phyloP scores from a whole-genome alignment of 2,888 invertebrate genomes.

The Lordiphosa andalusiaca region DNA sequence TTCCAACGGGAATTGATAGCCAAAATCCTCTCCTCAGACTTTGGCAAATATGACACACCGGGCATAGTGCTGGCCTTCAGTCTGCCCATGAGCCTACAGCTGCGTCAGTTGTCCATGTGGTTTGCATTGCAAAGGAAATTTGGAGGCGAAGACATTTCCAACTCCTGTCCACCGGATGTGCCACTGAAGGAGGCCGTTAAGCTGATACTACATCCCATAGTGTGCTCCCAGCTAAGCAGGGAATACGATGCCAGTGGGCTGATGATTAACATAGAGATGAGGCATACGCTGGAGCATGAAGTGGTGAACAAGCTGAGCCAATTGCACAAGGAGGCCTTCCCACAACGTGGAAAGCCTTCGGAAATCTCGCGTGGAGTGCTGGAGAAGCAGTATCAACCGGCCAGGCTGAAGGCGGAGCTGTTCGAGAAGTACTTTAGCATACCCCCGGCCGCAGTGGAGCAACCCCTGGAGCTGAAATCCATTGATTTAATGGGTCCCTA shows the following conservation, averaged over 20 bases:
- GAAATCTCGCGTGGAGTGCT: slow-evolving; percentile 86
- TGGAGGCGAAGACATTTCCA: slow-evolving; percentile 79
- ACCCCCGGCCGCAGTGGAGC: slow-evolving; percentile 81
- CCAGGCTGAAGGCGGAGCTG: slow-evolving; percentile 80
- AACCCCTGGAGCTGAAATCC: slow-evolving; percentile 56
- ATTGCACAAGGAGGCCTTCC: slow-evolving; percentile 66
- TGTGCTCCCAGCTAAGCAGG: slow-evolving; percentile 83
- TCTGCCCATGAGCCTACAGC: slow-evolving; percentile 85
- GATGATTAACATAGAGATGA: slow-evolving; percentile 80
- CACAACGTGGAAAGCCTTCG: slow-evolving; percentile 57
- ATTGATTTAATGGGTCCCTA: slow-evolving; percentile 76
- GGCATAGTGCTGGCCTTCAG: slow-evolving; percentile 87
- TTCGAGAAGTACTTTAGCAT: slow-evolving; percentile 82
- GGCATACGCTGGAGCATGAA: slow-evolving; percentile 81
- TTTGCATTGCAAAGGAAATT: slow-evolving; percentile 83
- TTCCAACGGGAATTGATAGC: slow-evolving; percentile 82
- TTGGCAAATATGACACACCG: slow-evolving; percentile 83
- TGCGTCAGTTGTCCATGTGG: slow-evolving; percentile 86
- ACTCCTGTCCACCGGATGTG: slow-evolving; percentile 79
- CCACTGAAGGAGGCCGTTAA: slow-evolving; percentile 91
- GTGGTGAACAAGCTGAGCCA: slow-evolving; percentile 82
- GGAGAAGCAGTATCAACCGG: slow-evolving; percentile 82
- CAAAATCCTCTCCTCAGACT: slow-evolving; percentile 81
- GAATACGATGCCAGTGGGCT: slow-evolving; percentile 82
- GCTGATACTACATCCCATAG: slow-evolving; percentile 84